These are phyloP conservation scores for Oscheius sp. DNA, from an alignment of 2,888 invertebrate genomes.

Conservation along the genomic window DNA sequence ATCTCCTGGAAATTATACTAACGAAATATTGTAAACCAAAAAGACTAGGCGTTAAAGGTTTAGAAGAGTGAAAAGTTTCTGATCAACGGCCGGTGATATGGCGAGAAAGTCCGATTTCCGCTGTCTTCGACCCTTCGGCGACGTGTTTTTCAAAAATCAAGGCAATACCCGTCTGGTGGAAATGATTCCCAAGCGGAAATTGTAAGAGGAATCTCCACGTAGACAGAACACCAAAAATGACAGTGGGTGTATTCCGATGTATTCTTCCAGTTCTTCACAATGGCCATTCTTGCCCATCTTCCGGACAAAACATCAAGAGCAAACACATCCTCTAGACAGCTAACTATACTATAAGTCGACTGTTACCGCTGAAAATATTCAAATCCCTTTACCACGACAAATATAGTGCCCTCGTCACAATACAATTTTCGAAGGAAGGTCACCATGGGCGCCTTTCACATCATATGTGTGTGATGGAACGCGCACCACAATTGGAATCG, in stretches of 20 bases:
- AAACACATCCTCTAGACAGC: constrained; percentile 8
- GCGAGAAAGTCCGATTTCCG: too few relatives aligned
- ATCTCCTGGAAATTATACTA: too few relatives aligned
- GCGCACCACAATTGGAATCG: constrained; percentile 34
- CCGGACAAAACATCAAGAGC: neutral
- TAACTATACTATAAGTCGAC: neutral
- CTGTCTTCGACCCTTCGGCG: too few relatives aligned
- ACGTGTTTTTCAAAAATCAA: too few relatives aligned
- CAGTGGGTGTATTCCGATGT: neutral
- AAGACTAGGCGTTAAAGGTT: too few relatives aligned
- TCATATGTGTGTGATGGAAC: constrained; percentile 34
- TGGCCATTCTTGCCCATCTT: constrained; percentile 2
- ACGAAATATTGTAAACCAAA: too few relatives aligned
- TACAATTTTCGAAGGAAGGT: constrained; percentile 26
- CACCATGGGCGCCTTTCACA: constrained; percentile 30
- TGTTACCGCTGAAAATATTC: neutral
- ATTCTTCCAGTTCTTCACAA: neutral
- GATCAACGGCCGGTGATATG: too few relatives aligned
- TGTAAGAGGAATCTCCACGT: neutral
- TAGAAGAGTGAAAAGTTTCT: too few relatives aligned
- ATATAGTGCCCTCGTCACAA: constrained; percentile 16
- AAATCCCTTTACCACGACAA: neutral
- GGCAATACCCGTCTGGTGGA: too few relatives aligned
- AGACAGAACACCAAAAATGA: neutral
- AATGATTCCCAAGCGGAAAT: neutral